Evolutionary conservation across 2,113 vertebrate genomes (phyloP).

Genomic region (Ctenomys sociabilis): DNA sequence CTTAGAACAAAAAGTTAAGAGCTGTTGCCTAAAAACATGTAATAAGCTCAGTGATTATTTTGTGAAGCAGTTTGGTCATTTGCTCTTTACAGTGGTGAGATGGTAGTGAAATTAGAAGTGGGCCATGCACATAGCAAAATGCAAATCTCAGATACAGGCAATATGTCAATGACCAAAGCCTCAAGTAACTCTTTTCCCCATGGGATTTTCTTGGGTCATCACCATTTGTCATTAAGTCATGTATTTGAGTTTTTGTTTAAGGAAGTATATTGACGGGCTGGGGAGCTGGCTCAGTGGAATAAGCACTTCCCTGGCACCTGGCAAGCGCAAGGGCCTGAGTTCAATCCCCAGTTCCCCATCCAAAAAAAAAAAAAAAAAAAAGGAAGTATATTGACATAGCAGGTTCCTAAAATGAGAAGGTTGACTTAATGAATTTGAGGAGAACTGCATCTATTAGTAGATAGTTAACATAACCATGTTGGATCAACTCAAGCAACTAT

Average conservation of each 20-base stretch:
- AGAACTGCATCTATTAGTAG: neutral
- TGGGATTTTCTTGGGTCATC: neutral
- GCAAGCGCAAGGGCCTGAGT: no score
- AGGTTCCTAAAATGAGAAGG: neutral
- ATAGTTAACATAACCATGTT: neutral
- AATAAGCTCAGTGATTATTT: neutral
- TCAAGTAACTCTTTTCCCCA: neutral
- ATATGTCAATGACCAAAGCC: neutral
- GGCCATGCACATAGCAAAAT: neutral
- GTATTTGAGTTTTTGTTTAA: neutral
- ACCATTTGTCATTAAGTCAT: neutral
- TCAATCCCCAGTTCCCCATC: no score
- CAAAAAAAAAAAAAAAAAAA: no score
- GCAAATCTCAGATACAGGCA: neutral
- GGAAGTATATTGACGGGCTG: neutral
- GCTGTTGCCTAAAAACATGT: neutral
- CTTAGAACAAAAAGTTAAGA: slow-evolving; percentile 6
- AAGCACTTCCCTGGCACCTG: no score
- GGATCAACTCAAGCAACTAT: neutral
- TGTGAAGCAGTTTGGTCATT: neutral
- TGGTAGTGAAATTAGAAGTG: neutral
- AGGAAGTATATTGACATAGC: neutral
- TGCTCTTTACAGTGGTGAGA: neutral
- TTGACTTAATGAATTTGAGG: neutral
- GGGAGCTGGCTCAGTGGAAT: no score